These are phyloP conservation scores for Apamea crenata DNA, from an alignment of 2,888 invertebrate species.

Conservation along the genomic window DNA sequence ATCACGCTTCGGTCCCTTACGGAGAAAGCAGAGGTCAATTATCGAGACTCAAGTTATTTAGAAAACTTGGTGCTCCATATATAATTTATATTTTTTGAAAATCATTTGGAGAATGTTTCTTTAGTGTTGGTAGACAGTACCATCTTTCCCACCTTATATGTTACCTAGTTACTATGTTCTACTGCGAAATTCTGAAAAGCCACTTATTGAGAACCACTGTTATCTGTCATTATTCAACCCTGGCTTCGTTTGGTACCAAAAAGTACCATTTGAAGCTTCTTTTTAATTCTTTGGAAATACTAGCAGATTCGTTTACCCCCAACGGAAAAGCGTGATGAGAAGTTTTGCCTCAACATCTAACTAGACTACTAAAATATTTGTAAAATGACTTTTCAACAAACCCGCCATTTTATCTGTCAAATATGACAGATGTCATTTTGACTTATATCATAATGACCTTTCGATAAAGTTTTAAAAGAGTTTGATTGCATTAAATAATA, in stretches of 20 bases:
- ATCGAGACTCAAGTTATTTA: constrained; percentile 10
- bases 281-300: not conserved
- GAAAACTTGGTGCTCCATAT: constrained; percentile 12
- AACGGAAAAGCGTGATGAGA: not conserved
- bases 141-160: not conserved
- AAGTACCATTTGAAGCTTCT: not conserved
- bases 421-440: constrained; percentile 33
- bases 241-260: not conserved
- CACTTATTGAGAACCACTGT: constrained; percentile 2
- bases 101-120: not conserved
- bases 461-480: constrained; percentile 7
- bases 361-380: constrained; percentile 32
- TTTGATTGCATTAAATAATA: constrained; percentile 43
- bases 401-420: constrained; percentile 19
- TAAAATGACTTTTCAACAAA: constrained; percentile 48
- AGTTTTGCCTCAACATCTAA: constrained; percentile 17
- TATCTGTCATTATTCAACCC: not conserved
- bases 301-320: not conserved
- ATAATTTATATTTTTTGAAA: constrained; percentile 23
- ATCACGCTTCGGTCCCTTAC: constrained; percentile 40
- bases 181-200: not conserved
- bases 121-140: not conserved
- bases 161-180: not conserved
- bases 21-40: constrained; percentile 54
- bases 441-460: constrained; percentile 39